These are phyloP conservation scores for Crypturellus tataupa DNA, from an alignment of 2,797 vertebrate species.

Conservation along the genomic window DNA sequence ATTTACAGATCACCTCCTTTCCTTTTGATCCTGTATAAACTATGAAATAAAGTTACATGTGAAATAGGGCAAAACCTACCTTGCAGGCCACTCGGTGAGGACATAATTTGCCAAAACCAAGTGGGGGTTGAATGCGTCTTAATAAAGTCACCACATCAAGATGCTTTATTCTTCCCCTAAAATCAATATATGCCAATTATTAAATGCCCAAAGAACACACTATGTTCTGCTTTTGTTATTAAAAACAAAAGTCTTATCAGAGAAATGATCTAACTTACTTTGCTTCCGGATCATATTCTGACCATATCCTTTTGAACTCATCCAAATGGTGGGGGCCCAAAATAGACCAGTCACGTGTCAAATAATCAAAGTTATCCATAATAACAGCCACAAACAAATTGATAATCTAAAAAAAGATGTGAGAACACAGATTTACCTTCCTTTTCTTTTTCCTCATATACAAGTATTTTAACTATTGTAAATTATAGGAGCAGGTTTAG, in stretches of 20 bases:
- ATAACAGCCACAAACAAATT: conserved; percentile 99
- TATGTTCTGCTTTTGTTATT: neutral
- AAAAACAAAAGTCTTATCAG: neutral
- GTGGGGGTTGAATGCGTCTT: conserved; percentile 95
- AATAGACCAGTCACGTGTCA: conserved; percentile 99
- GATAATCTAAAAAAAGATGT: conserved; percentile 88
- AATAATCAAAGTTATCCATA: conserved; percentile 99
- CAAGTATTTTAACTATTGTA: neutral
- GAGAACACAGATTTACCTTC: neutral
- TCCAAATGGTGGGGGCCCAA: conserved; percentile 97
- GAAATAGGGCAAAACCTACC: conserved; percentile 78
- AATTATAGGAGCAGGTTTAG: neutral
- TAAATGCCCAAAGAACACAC: neutral
- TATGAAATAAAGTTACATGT: neutral
- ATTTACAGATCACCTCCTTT: neutral
- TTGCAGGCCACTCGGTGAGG: conserved; percentile 99
- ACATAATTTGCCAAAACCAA: conserved; percentile 97
- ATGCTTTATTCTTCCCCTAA: conserved; percentile 97
- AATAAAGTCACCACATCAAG: conserved; percentile 96
- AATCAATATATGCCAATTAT: conserved; percentile 31
- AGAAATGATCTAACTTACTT: conserved; percentile 86
- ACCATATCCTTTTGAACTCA: conserved; percentile 99
- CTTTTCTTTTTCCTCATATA: neutral
- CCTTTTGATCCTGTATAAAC: neutral
- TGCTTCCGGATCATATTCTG: conserved; percentile 98